Base-by-base conservation (phyloP, 1,140 invertebrate species). In the Caenorhabditis tropicalis region DNA sequence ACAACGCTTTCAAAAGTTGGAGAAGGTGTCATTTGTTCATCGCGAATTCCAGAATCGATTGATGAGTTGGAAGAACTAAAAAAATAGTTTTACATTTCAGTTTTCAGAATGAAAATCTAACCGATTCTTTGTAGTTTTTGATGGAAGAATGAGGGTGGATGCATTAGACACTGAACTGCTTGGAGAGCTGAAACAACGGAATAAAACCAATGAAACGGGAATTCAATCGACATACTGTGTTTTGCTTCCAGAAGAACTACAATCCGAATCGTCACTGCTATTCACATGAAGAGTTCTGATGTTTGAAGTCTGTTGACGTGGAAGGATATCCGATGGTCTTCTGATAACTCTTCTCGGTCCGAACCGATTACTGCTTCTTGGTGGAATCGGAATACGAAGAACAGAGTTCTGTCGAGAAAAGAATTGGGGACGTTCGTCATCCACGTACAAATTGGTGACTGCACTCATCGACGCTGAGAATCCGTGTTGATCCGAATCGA, bases 301-400 rank as follows among this genome's bases (percentile, higher is more conserved):
- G 27, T 70, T 82, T 12, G 36, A 39, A 2, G 46, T 2, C 27
- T 70, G 56, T 7, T 36, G 27, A 46, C 56, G 56, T 48, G 56
- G 82, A 12, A 82, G 36, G 24, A 74, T 74, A 46, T 82, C 82
- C 82, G 82, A 82, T 2, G 82, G 82, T 46, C 82, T 58, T 58
- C 82, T 82, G 21, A 84, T 65, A 16, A 84, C 70, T 48, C 83
- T 51, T 65, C 65, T 84, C 3, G 70, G 49, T 46, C 83, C 83
- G n/a, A 86, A 84, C 31, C 85, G 65, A 49, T 86, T 86, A 31
- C 85, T 86, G 48, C 85, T 86, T 80, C 85, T 79, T 31, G 85
- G 85, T n/a, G 85, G 85, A 81, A 86, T 86, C 36, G 85, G 85
- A 84, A 86, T 86, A 65, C 85, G 82, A 19, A 86, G 82, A 60